A percentile compares a stretch with the other conserved stretches of the same genome.
Conservation (phyloP, 2,888 invertebrate genomes). For the Therioaphis trifolii region DNA sequence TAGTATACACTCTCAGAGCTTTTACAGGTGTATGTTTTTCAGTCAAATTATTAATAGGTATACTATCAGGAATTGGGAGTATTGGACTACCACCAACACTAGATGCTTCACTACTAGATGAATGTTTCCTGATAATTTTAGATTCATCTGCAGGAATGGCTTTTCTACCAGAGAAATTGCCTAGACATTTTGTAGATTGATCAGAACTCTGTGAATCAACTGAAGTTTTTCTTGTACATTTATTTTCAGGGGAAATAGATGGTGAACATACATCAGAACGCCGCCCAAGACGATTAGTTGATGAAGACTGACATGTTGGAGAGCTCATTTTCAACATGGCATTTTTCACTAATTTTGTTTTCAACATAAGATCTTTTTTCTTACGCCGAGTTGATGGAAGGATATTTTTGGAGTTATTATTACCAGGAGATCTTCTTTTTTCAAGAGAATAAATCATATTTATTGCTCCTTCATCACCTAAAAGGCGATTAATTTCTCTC, state of each 20-base stretch:
- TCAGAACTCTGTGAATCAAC: constrained; percentile 64
- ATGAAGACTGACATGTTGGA: constrained; percentile 37
- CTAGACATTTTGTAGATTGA: constrained; percentile 37
- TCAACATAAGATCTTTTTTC: constrained; percentile 70
- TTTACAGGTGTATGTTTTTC: constrained; percentile 48
- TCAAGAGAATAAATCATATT: constrained; percentile 87
- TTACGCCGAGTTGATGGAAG: constrained; percentile 66
- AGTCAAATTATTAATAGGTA: constrained; percentile 12
- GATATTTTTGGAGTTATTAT: constrained; percentile 63
- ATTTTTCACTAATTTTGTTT: constrained; percentile 75
- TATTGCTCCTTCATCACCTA: constrained; percentile 88
- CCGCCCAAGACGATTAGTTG: constrained; percentile 40
- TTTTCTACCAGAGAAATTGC: constrained; percentile 52
- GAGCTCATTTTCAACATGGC: constrained; percentile 71
- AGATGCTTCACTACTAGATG: constrained; percentile 74
- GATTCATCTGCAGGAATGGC: constrained; percentile 78
- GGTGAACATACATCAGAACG: constrained; percentile 57
- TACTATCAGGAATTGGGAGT: constrained; percentile 47
- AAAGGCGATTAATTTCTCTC: constrained; percentile 80
- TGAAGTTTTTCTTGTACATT: constrained; percentile 63
- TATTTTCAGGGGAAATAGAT: constrained; percentile 59
- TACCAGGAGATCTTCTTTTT: constrained; percentile 68
- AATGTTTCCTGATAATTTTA: constrained; percentile 83
- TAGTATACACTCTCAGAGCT: constrained; percentile 54
- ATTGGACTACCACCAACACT: constrained; percentile 65